A percentile compares a stretch with the other conserved stretches of the same genome.
Conservation (phyloP, 2,113 vertebrate genomes). For the Gobiocypris rarus region DNA sequence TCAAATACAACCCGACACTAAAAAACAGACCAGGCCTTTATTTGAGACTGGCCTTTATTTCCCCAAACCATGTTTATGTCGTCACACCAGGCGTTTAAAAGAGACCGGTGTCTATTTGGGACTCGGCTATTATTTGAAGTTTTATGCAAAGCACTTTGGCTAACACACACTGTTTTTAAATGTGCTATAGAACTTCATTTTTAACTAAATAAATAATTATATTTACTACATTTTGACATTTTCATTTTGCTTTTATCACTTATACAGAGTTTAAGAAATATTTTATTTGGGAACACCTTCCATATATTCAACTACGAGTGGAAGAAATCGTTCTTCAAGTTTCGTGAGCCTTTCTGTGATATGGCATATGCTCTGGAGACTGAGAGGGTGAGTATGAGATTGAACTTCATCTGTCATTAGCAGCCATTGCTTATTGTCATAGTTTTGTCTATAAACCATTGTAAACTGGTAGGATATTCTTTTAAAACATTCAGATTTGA, state of each 20-base stretch:
- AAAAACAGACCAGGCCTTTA: no score
- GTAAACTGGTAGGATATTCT: not conserved
- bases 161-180: no score
- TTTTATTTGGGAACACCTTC: conserved; percentile 77
- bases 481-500: not conserved
- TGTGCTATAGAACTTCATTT: no score
- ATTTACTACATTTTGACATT: not conserved
- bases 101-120: no score
- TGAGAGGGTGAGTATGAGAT: conserved; percentile 71
- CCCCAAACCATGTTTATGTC: no score
- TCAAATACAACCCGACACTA: no score
- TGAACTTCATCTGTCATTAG: not conserved
- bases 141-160: no score
- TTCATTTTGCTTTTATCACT: conserved; percentile 16
- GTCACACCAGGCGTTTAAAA: no score
- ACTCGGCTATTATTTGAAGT: no score
- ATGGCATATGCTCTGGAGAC: conserved; percentile 79
- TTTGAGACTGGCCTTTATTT: no score
- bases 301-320: conserved; percentile 78
- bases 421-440: not conserved
- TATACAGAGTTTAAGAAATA: conserved; percentile 77
- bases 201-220: no score
- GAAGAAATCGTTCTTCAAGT: conserved; percentile 79
- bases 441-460: not conserved
- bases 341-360: conserved; percentile 70